Evolutionary conservation across 2,113 vertebrate genomes (phyloP).

Genomic region (Amphilophus citrinellus): DNA sequence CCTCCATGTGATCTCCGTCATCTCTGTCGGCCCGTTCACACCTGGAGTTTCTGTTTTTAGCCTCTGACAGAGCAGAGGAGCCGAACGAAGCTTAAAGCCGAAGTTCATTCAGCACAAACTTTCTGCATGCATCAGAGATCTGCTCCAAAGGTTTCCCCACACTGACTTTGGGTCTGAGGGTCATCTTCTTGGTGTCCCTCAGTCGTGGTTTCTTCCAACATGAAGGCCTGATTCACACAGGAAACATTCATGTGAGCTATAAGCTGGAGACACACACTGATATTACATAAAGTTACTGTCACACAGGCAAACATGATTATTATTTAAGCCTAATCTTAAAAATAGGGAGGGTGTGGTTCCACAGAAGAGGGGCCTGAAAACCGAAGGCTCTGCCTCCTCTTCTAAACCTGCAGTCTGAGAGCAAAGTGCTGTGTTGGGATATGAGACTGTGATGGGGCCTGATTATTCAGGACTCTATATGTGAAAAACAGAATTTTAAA

Average conservation of each 20-base stretch:
- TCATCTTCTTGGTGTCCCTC: not conserved
- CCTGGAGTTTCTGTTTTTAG: slow-evolving; percentile 3
- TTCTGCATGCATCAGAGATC: not conserved
- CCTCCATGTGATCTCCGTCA: not conserved
- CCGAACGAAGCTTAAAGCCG: not conserved
- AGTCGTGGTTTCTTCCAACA: not conserved
- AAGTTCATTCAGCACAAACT: not conserved
- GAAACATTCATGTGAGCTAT: too few relatives aligned
- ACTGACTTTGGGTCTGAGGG: not conserved
- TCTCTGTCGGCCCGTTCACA: not conserved
- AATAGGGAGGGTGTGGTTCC: too few relatives aligned
- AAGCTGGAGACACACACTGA: too few relatives aligned
- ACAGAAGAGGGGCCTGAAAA: too few relatives aligned
- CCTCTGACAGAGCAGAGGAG: not conserved
- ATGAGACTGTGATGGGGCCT: not conserved
- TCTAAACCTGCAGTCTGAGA: not conserved
- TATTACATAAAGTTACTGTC: too few relatives aligned
- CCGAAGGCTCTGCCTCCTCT: not conserved
- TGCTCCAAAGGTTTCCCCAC: not conserved
- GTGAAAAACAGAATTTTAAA: not conserved
- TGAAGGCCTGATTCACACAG: too few relatives aligned
- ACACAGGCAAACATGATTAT: too few relatives aligned
- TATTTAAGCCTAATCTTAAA: too few relatives aligned
- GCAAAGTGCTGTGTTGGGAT: not conserved
- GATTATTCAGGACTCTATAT: not conserved